Evolutionary conservation across 2,888 invertebrate species (phyloP).

Genomic region (Cheilosia urbana): DNA sequence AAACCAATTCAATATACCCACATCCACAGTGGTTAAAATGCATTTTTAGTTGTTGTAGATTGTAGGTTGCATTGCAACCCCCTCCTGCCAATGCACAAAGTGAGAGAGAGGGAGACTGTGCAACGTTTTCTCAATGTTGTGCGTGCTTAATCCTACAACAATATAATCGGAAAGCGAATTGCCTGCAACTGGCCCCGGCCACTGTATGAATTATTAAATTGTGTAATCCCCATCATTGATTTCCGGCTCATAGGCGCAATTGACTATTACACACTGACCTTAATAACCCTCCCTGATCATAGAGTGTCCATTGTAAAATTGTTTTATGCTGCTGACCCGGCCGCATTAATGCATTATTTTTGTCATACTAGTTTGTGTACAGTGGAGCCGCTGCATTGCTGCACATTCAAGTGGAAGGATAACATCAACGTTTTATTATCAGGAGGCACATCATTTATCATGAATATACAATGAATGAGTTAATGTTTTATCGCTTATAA

Average conservation of each 20-base stretch:
- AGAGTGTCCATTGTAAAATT: constrained; percentile 13
- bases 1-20: no score
- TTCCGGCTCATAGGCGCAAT: constrained; percentile 59
- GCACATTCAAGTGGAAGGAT: constrained; percentile 45
- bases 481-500: constrained; percentile 64
- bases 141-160: constrained; percentile 1
- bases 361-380: constrained; percentile 13
- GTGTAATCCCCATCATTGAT: constrained; percentile 71
- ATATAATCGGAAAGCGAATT: constrained; percentile 27
- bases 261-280: constrained; percentile 63
- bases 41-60: no score
- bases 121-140: background rate
- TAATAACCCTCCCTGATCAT: constrained; percentile 49
- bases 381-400: background rate
- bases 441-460: constrained; percentile 63
- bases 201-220: constrained; percentile 64
- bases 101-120: background rate
- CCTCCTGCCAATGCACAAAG: no score
- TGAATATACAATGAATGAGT: constrained; percentile 55
- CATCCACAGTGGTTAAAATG: no score
- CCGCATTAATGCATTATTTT: constrained; percentile 64
- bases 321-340: constrained; percentile 50
- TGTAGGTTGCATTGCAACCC: no score
- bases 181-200: constrained; percentile 22
- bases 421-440: constrained; percentile 63